Base-by-base conservation (phyloP, 1,140 invertebrate species). In the Musca domestica region DNA sequence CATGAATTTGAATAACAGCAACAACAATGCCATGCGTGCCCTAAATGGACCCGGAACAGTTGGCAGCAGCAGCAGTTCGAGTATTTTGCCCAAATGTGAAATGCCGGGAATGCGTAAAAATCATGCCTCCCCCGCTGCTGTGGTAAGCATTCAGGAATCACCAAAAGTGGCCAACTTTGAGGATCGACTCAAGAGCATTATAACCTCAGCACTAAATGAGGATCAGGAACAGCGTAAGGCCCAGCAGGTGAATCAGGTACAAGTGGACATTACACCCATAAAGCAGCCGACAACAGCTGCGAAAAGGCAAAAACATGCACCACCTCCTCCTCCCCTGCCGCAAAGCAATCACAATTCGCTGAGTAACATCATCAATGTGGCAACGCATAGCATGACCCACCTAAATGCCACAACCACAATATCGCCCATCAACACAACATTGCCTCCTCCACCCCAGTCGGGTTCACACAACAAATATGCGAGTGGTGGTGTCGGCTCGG, bases 111-210 rank as follows among this genome's bases (percentile, higher is more conserved):
- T 46, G 15, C 48, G 66, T 2, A 67, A 64, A 17, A 61, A 41
- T 17, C 23, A 54, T 12, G 12, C 17, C 10, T 22, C 19, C 22
- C 12, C 51, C n/a, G 52, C 66, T 17, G 1, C 27, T n/a, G 51
- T n/a, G 3, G 66, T 20, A 14, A 74, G 74, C 17, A 85, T 86
- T 67, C 89, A 91, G 73, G 91, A 94, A 78, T 90, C 92, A 15
- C 92, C 91, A 0, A 88, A 91, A 74, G 91, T 94, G 22, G 90
- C 90, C 20, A 93, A 95, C 81, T 95, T 94, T 77, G 93, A 96
- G 78, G 93, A 95, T 80, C 85, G 93, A n/a, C 84, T 96, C 4
- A 95, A 95, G 81, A 93, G 91, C 80, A 95, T 96, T 61, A 95
- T 96, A 64, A 95, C 93, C 3, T 93, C 91, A 47, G 92, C 93